Percentiles rank a stretch among this genome's conserved stretches.
phyloP scores from a whole-genome alignment of 1,140 invertebrate species.

The Orussus abietinus region DNA sequence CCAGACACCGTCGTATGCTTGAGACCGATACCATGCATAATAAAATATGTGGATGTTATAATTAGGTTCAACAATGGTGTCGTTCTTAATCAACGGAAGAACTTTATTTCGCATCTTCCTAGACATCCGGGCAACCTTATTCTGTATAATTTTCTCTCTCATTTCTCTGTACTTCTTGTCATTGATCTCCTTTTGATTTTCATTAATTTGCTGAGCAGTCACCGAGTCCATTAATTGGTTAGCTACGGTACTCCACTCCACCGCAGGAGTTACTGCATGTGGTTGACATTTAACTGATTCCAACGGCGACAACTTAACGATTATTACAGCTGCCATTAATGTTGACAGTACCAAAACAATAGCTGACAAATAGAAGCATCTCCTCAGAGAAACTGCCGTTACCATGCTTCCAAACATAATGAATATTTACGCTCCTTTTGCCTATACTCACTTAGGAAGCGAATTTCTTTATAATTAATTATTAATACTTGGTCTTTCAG shows the following conservation, averaged over 20 bases:
- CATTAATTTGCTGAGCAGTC: constrained; percentile 12
- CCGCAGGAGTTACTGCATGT: constrained; percentile 24
- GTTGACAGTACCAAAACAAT: constrained; percentile 37
- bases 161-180: constrained; percentile 31
- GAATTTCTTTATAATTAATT: not conserved
- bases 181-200: constrained; percentile 22
- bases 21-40: constrained; percentile 53
- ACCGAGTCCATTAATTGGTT: constrained; percentile 18
- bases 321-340: constrained; percentile 40
- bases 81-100: constrained; percentile 28
- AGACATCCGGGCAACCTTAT: constrained; percentile 31
- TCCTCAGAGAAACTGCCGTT: constrained; percentile 32
- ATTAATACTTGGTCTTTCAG: not conserved
- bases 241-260: constrained; percentile 38
- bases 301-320: constrained; percentile 39
- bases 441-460: not conserved
- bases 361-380: constrained; percentile 40
- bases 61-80: constrained; percentile 35
- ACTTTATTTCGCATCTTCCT: constrained; percentile 36
- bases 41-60: constrained; percentile 55
- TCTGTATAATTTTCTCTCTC: constrained; percentile 28
- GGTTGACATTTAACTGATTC: constrained; percentile 41
- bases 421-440: constrained; percentile 1
- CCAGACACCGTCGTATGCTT: constrained; percentile 45
- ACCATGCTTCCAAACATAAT: constrained; percentile 32